phyloP scores from a whole-genome alignment of 2,888 invertebrate species.

The Griposia aprilina region DNA sequence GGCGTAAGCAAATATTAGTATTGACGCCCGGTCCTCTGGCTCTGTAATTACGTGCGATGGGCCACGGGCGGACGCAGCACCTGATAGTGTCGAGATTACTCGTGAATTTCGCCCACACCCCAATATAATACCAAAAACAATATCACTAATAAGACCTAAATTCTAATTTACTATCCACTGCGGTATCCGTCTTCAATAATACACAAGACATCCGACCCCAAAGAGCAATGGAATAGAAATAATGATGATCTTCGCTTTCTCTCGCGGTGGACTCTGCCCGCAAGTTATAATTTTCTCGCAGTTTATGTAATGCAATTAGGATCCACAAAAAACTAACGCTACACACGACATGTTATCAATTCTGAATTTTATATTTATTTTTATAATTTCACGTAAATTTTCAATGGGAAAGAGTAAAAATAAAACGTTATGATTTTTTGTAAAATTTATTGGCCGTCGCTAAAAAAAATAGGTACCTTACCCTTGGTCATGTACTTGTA shows the following conservation, averaged over 20 bases:
- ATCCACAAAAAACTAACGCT: constrained; percentile 75
- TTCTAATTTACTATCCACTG: constrained; percentile 49
- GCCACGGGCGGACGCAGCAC: constrained; percentile 68
- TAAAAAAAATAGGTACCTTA: constrained; percentile 83
- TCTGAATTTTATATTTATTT: constrained; percentile 66
- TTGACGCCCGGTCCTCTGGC: constrained; percentile 80
- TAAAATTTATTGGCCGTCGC: constrained; percentile 80
- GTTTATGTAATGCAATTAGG: constrained; percentile 76
- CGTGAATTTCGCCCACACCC: constrained; percentile 74
- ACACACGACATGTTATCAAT: constrained; percentile 56
- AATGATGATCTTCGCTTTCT: constrained; percentile 20
- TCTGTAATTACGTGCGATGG: constrained; percentile 74
- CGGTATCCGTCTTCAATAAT: constrained; percentile 11
- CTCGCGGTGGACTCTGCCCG: constrained; percentile 66
- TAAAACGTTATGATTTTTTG: constrained; percentile 65
- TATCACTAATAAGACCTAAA: constrained; percentile 20
- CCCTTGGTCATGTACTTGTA: too few species aligned
- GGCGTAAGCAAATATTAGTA: constrained; percentile 89
- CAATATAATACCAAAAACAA: constrained; percentile 26
- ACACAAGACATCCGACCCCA: constrained; percentile 7
- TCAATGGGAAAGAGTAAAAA: constrained; percentile 45
- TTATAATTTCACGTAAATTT: constrained; percentile 67
- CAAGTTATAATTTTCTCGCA: constrained; percentile 82
- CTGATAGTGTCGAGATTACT: constrained; percentile 81
- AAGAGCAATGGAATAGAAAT: constrained; percentile 56